Conservation (phyloP, 2,113 vertebrate species). For the Poeciliopsis prolifica region DNA sequence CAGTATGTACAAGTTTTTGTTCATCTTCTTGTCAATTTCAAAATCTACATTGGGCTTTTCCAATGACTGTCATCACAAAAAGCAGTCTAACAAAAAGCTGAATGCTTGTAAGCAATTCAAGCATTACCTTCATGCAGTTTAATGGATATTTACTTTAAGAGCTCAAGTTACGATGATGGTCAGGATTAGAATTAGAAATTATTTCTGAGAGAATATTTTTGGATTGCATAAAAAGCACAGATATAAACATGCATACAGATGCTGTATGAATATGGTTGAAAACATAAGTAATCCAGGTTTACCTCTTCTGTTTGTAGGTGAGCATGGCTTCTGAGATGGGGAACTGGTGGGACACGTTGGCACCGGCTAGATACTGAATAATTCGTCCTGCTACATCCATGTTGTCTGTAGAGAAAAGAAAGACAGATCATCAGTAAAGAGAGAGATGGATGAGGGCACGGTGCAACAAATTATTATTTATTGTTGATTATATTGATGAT, state of each 20-base stretch:
- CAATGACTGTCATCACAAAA: background rate
- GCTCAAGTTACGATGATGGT: background rate
- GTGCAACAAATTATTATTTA: too few relatives aligned
- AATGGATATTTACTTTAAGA: background rate
- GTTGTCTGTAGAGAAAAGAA: constrained; percentile 60
- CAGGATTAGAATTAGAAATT: background rate
- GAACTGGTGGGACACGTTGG: constrained; percentile 83
- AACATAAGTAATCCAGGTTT: constrained; percentile 1
- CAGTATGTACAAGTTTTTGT: background rate
- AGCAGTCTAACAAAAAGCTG: background rate
- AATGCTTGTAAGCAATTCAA: too few relatives aligned
- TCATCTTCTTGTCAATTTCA: background rate
- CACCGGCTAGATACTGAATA: constrained; percentile 76
- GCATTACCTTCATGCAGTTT: constrained; percentile 26
- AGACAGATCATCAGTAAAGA: constrained; percentile 12
- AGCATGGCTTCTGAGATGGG: constrained; percentile 88
- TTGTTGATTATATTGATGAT: too few relatives aligned
- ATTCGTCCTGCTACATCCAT: constrained; percentile 74
- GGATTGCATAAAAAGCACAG: constrained; percentile 18
- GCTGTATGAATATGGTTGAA: background rate
- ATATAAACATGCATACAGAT: constrained; percentile 15
- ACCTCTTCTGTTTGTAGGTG: constrained; percentile 82
- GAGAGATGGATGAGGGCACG: too few relatives aligned
- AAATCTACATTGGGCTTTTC: background rate
- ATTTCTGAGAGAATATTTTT: constrained; percentile 7